Conservation (phyloP, 2,113 vertebrate species). For the Pollachius pollachius region DNA sequence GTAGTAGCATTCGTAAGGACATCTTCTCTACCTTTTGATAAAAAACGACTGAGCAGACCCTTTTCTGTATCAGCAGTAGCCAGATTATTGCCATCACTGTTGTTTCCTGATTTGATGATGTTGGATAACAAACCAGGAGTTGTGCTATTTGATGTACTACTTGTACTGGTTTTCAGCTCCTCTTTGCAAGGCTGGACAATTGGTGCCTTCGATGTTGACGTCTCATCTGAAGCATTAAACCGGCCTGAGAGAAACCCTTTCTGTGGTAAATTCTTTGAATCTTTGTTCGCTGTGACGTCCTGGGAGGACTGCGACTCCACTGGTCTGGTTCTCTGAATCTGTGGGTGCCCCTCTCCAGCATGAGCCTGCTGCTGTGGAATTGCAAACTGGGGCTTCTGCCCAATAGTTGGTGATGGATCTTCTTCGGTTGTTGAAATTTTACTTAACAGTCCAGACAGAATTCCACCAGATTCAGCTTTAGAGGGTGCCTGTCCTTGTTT, state of each 20-base stretch:
- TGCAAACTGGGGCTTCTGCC: constrained; percentile 34
- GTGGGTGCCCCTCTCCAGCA: constrained; percentile 50
- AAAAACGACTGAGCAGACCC: constrained; percentile 32
- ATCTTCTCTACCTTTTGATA: constrained; percentile 43
- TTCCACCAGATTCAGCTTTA: constrained; percentile 57
- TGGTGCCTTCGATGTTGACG: constrained; percentile 48
- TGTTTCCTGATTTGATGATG: constrained; percentile 72
- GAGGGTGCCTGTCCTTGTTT: constrained; percentile 36
- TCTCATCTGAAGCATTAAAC: constrained; percentile 70
- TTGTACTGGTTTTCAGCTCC: constrained; percentile 48
- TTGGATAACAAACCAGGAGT: constrained; percentile 75
- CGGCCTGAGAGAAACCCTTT: constrained; percentile 78
- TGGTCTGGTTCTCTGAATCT: constrained; percentile 64
- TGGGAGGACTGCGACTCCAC: constrained; percentile 55
- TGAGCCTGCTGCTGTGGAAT: constrained; percentile 40
- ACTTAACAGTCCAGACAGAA: constrained; percentile 73
- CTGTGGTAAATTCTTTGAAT: constrained; percentile 44
- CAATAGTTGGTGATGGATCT: constrained; percentile 23
- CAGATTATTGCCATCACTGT: constrained; percentile 56
- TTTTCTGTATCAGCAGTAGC: constrained; percentile 53
- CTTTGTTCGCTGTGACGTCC: constrained; percentile 50
- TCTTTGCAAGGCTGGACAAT: constrained; percentile 42
- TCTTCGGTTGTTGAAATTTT: constrained; percentile 62
- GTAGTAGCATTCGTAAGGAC: constrained; percentile 23
- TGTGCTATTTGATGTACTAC: constrained; percentile 36